Evolutionary conservation across 2,888 invertebrate species (phyloP).

Genomic region (Sinohyriopsis cumingii): DNA sequence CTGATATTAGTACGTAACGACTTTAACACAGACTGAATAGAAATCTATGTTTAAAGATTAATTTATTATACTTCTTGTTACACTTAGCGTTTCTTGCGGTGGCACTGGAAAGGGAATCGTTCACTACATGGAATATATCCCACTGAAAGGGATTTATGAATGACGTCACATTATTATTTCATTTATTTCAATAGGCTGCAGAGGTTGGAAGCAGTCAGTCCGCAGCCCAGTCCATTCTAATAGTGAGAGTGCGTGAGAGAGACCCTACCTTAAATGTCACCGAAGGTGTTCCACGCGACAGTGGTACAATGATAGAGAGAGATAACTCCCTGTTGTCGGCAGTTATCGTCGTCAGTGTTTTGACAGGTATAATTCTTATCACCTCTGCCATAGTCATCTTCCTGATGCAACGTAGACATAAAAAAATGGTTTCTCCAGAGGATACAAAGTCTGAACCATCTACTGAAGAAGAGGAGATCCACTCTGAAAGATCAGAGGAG

Average conservation of each 20-base stretch:
- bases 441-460: constrained; percentile 32
- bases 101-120: too few species aligned
- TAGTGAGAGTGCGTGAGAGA: constrained; percentile 21
- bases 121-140: too few species aligned
- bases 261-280: constrained; percentile 16
- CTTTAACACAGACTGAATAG: too few species aligned
- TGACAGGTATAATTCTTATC: constrained; percentile 4
- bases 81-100: too few species aligned
- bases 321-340: constrained; percentile 18
- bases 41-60: too few species aligned
- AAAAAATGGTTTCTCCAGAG: constrained; percentile 17
- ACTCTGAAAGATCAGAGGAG: constrained; percentile 9
- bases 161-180: too few species aligned
- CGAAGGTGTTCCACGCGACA: background rate
- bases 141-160: too few species aligned
- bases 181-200: too few species aligned
- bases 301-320: background rate
- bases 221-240: constrained; percentile 15
- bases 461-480: constrained; percentile 40
- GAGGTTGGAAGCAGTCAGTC: too few species aligned
- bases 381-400: constrained; percentile 1
- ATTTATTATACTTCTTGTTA: too few species aligned
- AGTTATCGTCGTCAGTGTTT: constrained; percentile 29
- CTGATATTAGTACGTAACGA: too few species aligned
- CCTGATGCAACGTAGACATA: constrained; percentile 9